phyloP scores from a whole-genome alignment of 2,888 invertebrate species.

The Tuberolachnus salignus region DNA sequence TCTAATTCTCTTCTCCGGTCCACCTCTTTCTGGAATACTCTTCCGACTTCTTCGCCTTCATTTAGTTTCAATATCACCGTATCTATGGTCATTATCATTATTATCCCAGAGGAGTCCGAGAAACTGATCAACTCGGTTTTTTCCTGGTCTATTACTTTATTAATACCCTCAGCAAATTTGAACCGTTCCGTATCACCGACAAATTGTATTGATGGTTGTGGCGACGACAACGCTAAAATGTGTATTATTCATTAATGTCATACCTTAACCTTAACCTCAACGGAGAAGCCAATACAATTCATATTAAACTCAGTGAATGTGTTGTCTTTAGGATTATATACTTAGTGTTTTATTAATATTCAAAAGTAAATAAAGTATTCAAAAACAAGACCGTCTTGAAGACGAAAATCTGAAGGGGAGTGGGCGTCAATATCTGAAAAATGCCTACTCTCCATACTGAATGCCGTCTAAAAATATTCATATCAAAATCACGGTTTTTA shows the following conservation, averaged over 20 bases:
- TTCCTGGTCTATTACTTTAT: background rate
- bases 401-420: too few relatives aligned
- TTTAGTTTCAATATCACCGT: background rate
- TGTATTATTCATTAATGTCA: background rate
- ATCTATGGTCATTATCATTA: slow-evolving; percentile 3
- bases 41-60: slow-evolving; percentile 8
- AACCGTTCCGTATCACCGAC: background rate
- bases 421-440: too few relatives aligned
- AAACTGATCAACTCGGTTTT: slow-evolving; percentile 35
- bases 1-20: slow-evolving; percentile 30
- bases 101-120: slow-evolving; percentile 19
- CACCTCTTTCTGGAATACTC: slow-evolving; percentile 27
- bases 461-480: too few relatives aligned
- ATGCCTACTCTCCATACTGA: too few relatives aligned
- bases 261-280: too few relatives aligned
- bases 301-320: too few relatives aligned
- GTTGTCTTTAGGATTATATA: too few relatives aligned
- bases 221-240: slow-evolving; percentile 25
- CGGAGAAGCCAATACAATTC: too few relatives aligned
- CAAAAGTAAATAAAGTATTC: too few relatives aligned
- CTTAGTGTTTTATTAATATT: too few relatives aligned
- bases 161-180: background rate
- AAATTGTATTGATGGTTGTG: slow-evolving; percentile 3
- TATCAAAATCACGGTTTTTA: too few relatives aligned
- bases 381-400: too few relatives aligned